Base-by-base conservation (phyloP, 2,797 vertebrate genomes). In the Diglossa cyanea region DNA sequence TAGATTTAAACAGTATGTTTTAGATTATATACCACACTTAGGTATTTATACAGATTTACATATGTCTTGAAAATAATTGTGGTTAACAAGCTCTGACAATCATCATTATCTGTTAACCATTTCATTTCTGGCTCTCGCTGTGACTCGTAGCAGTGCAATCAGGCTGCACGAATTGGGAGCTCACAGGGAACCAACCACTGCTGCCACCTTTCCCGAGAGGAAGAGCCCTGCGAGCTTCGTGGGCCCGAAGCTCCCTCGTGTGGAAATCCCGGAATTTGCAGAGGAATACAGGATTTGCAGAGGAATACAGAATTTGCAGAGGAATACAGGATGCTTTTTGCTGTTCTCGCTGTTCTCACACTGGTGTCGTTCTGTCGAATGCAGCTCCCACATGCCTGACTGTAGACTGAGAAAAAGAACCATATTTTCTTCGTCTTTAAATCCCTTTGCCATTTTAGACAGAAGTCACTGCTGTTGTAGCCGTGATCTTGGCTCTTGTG, bases 21-120 rank as follows among this genome's bases (percentile, higher is more conserved):
- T 90, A 95, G 83, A 95, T 95, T 88, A 84, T 95, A 94, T 86
- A 85, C 82, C 93, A 95, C 86, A 70, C 88, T 94, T 93, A n/a
- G 74, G 71, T 96, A 96, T 95, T 96, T 95, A 95, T 76, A 90
- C 77, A 88, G 88, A 96, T 96, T 97, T 95, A 95, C 95, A 96
- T 96, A 95, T 94, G 93, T 88, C 94, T 95, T 81, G 71, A 73
- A 95, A 93, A 90, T 95, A 96, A 94, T 95, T 94, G 95, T 91
- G 68, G 82, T 88, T 96, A 96, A 96, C 93, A 94, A 96, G 90
- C 94, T 91, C 91, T 95, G 94, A 96, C 93, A 96, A 96, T 95
- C 94, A 96, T 96, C 72, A 91, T 96, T 89, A 95, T 93, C 66
- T 94, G 51, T 96, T 96, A 96, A 96, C 95, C 35, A 0, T 66